A percentile compares a stretch with the other conserved stretches of the same genome.
Conservation (phyloP, 2,888 invertebrate species). For the Urechis unicinctus region DNA sequence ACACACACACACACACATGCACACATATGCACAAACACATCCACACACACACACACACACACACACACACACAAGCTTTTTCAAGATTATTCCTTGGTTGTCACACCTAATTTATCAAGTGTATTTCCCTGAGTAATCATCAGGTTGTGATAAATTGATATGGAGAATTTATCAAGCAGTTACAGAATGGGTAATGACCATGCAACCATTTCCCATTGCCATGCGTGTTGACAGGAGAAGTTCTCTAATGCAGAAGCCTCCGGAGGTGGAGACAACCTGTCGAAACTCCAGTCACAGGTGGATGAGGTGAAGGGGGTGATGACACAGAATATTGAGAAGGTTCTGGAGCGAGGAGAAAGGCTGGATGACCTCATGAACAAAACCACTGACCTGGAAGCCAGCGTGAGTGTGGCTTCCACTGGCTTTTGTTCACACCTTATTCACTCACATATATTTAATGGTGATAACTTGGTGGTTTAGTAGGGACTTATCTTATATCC, state of each 20-base stretch:
- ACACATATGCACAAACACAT: no score
- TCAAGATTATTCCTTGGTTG: not conserved
- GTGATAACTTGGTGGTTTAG: no score
- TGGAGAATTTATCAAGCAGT: no score
- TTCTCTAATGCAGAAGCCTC: conserved; percentile 5
- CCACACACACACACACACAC: no score
- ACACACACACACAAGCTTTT: no score
- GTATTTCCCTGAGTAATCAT: no score
- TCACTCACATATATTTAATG: no score
- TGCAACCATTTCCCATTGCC: no score
- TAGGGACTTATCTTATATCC: not conserved
- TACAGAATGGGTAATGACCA: no score
- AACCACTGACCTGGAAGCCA: conserved; percentile 45
- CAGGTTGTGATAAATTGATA: no score
- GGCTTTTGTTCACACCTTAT: not conserved
- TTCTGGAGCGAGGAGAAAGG: conserved; percentile 46
- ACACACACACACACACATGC: no score
- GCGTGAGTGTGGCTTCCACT: conserved; percentile 26
- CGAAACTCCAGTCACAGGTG: conserved; percentile 31
- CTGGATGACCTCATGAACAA: conserved; percentile 49
- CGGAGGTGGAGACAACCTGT: conserved; percentile 9
- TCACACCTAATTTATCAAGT: no score
- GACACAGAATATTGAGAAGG: conserved; percentile 49
- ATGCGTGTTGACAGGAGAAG: conserved; percentile 9
- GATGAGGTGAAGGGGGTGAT: conserved; percentile 49